A percentile compares a stretch with the other conserved stretches of the same genome.
Evolutionary conservation across 2,888 invertebrate species (phyloP).

Genomic region (Ptilodon capucinus): DNA sequence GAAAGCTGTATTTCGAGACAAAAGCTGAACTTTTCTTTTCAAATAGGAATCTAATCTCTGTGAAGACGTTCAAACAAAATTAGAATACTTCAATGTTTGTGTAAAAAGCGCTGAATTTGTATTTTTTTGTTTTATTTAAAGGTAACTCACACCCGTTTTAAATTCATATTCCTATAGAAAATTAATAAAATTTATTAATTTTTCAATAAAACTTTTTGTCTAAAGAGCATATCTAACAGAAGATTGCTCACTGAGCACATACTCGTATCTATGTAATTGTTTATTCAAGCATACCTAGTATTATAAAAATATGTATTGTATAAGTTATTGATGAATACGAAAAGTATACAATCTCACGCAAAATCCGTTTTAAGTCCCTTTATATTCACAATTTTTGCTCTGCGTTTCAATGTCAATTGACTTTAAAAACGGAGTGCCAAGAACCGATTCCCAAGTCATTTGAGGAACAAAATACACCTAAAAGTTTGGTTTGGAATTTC

Average conservation of each 20-base stretch:
- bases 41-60: neutral
- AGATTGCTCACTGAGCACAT: too few species aligned
- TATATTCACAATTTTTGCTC: neutral
- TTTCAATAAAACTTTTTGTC: too few species aligned
- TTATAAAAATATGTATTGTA: too few species aligned
- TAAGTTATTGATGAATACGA: too few species aligned
- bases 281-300: too few species aligned
- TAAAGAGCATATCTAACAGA: too few species aligned
- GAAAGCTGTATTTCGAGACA: neutral
- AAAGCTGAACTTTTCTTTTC: neutral
- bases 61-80: neutral
- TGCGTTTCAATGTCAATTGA: neutral
- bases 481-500: conserved; percentile 9
- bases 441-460: conserved; percentile 12
- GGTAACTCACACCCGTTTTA: neutral
- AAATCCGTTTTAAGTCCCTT: too few species aligned
- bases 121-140: neutral
- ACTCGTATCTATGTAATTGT: too few species aligned
- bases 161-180: too few species aligned
- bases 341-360: too few species aligned
- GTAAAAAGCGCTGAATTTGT: neutral
- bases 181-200: too few species aligned
- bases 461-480: conserved; percentile 9
- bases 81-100: neutral
- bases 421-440: conserved; percentile 5